Evolutionary conservation across 2,113 vertebrate species (phyloP), one percentile per base, ranked within the genome.

Genomic region (Crotalus helleri): DNA sequence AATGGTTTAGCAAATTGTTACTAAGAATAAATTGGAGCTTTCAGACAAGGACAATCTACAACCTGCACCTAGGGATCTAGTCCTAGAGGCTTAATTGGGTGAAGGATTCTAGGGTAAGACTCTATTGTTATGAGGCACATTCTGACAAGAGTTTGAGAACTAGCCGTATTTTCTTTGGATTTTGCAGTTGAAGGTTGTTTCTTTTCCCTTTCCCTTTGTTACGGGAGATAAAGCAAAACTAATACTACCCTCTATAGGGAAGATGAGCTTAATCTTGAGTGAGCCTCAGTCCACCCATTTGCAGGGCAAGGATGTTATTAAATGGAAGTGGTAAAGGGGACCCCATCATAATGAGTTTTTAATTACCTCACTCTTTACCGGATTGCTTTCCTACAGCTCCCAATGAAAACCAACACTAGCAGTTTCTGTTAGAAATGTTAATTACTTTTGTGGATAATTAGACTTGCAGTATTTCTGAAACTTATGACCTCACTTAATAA

Each of bases 371-470:
- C 94, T 95, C 94, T 97, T 96, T 97, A 95, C 93, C 94, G 97
- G 96, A 94, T 96, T 97, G 95, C 93, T 97, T 93, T 96, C 92
- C 90, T 94, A 96, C 88, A 96, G 92, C 61, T 94, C 29, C 64
- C 85, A 49, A 4, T 95, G 95, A 97, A 97, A 97, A 97, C 93
- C 89, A 97, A 92, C 94, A 96, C 49, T 95, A 92, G 94, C 93
- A 95, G 93, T 91, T 97, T 95, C 95, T 97, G 96, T 97, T 97
- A 97, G 96, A 97, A 97, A 97, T 97, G 95, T 96, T 97, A 96
- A 97, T 97, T 97, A 97, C 96, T 96, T 97, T 96, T 95, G 92
- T 8, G 85, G 94, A 95, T 97, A 97, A 97, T 97, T 97, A 97
- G 93, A 97, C 95, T 94, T 86, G 94, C 95, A 95, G 96, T 95